Percentiles rank a stretch among this genome's conserved stretches.
Evolutionary conservation across 2,113 vertebrate genomes (phyloP).

Genomic region (Grantiella picta): DNA sequence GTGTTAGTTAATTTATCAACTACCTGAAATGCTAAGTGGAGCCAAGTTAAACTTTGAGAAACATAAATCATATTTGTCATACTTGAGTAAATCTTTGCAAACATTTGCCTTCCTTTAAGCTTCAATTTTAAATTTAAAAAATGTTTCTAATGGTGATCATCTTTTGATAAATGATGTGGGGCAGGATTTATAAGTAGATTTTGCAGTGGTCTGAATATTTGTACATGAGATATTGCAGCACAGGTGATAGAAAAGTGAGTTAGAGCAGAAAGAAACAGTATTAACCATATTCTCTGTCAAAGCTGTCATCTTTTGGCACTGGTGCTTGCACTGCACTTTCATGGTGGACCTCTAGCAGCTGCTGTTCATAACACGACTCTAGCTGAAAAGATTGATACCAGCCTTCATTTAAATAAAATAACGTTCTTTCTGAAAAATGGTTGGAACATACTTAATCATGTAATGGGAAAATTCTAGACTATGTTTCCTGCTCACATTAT

Average conservation of each 20-base stretch:
- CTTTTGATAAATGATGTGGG: neutral
- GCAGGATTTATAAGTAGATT: neutral
- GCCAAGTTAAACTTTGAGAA: conserved; percentile 28
- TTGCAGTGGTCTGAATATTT: neutral
- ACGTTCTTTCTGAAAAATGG: neutral
- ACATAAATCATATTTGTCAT: conserved; percentile 45
- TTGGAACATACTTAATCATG: neutral
- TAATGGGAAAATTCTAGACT: neutral
- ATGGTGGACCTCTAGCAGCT: neutral
- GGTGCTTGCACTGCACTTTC: neutral
- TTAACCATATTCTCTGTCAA: neutral
- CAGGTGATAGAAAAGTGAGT: neutral
- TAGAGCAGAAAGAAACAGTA: neutral
- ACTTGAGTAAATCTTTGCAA: conserved; percentile 9
- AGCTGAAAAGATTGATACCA: neutral
- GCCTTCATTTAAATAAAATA: neutral
- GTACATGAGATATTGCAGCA: neutral
- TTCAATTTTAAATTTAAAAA: conserved; percentile 55
- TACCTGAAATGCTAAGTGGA: neutral
- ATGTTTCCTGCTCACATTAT: neutral
- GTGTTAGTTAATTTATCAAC: neutral
- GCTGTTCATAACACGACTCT: neutral
- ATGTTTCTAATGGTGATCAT: neutral
- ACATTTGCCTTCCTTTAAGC: neutral
- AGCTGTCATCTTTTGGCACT: neutral